Base-by-base conservation (phyloP, 1,140 invertebrate genomes). In the Zeugodacus cucurbitae region DNA sequence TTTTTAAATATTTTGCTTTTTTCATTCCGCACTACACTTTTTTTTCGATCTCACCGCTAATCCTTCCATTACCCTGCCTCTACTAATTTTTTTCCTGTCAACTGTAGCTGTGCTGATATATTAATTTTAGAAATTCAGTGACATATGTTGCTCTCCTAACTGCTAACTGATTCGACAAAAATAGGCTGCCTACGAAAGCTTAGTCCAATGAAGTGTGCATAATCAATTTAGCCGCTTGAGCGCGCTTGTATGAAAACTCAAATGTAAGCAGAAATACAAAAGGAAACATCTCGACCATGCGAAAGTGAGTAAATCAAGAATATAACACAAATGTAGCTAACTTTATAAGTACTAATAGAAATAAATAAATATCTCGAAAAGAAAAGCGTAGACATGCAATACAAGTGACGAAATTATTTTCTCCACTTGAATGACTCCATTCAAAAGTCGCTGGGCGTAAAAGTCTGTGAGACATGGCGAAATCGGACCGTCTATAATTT, bases 151-250 rank as follows among this genome's bases (percentile, higher is more conserved):
- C 41, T 87, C 62, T 22, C 26, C 41, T 8, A 62, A 87, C 17
- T 20, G 14, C 48, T 20, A 57, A 54, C 59, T 54, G 17, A 70
- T 67, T 67, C 22, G 54, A 41, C 62, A 48, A 48, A 87, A 70
- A 32, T 32, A 87, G 48, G 58, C 41, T 41, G 34, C 37, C 62
- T 10, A 22, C 64, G 90, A 92, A 91, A 91, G 87, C 89, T 90
- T 88, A 67, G 67, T 89, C 86, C 90, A 91, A 86, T 90, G 88
- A 89, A 89, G 89, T 87, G 54, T 74, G 17, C 2, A 20, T 57
- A 86, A 82, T 82, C 74, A 11, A 48, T 44, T 87, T 87, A 64
- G 78, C 88, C 82, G 89, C 86, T 87, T 89, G 88, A 88, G 59
- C 85, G 86, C 88, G 87, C 88, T 34, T n/a, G 26, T n/a, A 82